Percentiles rank a stretch among this genome's conserved stretches.
These are phyloP conservation scores for Hirtodrosophila cameraria DNA, from an alignment of 2,888 invertebrate species.

Conservation along the genomic window DNA sequence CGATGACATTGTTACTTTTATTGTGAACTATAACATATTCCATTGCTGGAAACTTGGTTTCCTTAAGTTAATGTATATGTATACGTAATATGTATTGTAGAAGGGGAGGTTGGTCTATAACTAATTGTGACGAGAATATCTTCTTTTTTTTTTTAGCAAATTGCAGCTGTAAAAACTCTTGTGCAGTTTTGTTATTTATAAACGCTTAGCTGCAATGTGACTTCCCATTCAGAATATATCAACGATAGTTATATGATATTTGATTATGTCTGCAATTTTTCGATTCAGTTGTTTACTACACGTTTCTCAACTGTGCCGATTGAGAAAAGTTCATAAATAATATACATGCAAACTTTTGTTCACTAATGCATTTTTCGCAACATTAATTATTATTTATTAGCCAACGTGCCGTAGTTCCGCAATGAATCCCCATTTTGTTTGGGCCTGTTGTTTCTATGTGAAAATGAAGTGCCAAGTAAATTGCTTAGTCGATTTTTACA, in stretches of 20 bases:
- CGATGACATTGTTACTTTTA: slow-evolving; percentile 30
- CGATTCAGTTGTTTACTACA: slow-evolving; percentile 53
- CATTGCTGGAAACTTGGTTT: slow-evolving; percentile 10
- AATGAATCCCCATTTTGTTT: slow-evolving; percentile 23
- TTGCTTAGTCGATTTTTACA: slow-evolving; percentile 52
- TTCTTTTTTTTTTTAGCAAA: slow-evolving; percentile 29
- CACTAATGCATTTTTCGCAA: slow-evolving; percentile 59
- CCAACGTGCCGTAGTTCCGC: slow-evolving; percentile 64
- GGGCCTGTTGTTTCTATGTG: slow-evolving; percentile 22
- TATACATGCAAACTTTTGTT: slow-evolving; percentile 45
- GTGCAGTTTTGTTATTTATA: slow-evolving; percentile 40
- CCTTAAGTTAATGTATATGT: slow-evolving; percentile 12
- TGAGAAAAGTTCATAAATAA: slow-evolving; percentile 44
- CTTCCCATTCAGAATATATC: not conserved
- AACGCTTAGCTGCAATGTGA: slow-evolving; percentile 44
- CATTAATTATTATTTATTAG: slow-evolving; percentile 68
- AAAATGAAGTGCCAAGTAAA: slow-evolving; percentile 47
- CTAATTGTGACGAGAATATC: slow-evolving; percentile 29
- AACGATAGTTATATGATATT: slow-evolving; percentile 24
- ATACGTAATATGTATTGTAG: slow-evolving; percentile 16
- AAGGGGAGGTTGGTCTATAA: slow-evolving; percentile 23
- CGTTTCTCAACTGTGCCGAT: slow-evolving; percentile 52
- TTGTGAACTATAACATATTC: slow-evolving; percentile 28
- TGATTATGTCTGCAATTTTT: slow-evolving; percentile 33
- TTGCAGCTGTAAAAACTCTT: slow-evolving; percentile 28